Conservation (phyloP, 2,797 vertebrate genomes). For the Sparus aurata region DNA sequence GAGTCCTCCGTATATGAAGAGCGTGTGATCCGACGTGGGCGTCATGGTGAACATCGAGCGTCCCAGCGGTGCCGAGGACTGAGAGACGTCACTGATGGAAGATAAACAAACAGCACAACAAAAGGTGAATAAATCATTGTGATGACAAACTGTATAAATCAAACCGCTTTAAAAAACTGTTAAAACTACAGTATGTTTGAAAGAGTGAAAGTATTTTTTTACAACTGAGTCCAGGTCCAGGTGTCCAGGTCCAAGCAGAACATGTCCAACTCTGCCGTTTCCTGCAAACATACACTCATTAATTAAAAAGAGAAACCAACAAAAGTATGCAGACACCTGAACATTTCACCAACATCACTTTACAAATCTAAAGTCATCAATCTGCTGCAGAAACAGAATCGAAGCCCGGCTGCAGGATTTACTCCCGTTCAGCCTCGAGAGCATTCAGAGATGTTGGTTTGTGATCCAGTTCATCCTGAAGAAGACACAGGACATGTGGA, state of each 20-base stretch:
- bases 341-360: neutral
- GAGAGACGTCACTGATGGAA: conserved; percentile 63
- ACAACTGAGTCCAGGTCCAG: conserved; percentile 95
- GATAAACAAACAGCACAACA: neutral
- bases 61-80: conserved; percentile 81
- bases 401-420: neutral
- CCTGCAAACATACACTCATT: conserved; percentile 78
- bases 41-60: conserved; percentile 96
- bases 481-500: neutral
- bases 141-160: neutral
- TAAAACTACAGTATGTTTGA: neutral
- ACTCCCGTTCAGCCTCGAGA: neutral
- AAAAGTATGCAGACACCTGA: neutral
- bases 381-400: neutral
- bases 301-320: conserved; percentile 25
- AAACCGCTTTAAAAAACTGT: neutral
- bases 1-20: conserved; percentile 94
- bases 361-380: neutral
- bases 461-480: neutral
- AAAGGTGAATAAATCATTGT: neutral
- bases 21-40: conserved; percentile 85
- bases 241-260: conserved; percentile 93
- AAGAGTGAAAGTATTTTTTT: conserved; percentile 61
- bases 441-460: neutral
- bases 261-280: conserved; percentile 90